Evolutionary conservation across 1,140 invertebrate species (phyloP), one percentile per base, ranked within the genome.

Genomic region (Proctacanthus coquilletti): DNA sequence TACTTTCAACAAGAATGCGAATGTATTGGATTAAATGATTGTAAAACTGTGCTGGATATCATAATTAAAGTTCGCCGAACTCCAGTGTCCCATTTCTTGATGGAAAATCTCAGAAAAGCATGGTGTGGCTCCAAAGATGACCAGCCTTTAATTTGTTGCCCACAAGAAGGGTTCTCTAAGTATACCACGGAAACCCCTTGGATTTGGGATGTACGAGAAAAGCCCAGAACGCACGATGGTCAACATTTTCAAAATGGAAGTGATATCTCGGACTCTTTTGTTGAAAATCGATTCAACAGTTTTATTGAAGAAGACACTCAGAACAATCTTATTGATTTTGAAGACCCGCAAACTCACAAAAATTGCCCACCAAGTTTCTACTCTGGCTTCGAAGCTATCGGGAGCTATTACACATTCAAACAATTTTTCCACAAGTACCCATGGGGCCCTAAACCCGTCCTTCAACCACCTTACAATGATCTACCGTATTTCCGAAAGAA

Each of bases 71-170:
- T 29, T 13, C 17, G 19, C 13, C 13, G 10, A 29, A 10, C 36
- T 4, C 11, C 10, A 19, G 18, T 11, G 20, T 15, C 25, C 8
- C 11, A n/a, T 9, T 19, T 11, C 13, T 13, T 18, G 5, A 15
- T 34, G 11, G 17, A 29, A 8, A 29, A 23, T n/a, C 14, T 39
- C 14, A 20, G 21, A 10, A 29, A 29, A 11, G 17, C 21, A 34
- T 17, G 10, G 4, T 68, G 65, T 38, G 62, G 65, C 15, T 64
- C 57, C 25, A 45, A 59, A 4, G 51, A 52, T 0, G 33, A 13
- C 3, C 39, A 56, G 34, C 60, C 62, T 0, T 46, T 45, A 36
- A 57, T 66, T 0, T 68, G 65, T 42, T 68, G 65, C 39, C 43
- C 54, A 40, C 13, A 18, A 3, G 2, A 11, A 4, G 13, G 14